Base-by-base conservation (phyloP, 2,888 invertebrate species). In the Tinea trinotella region DNA sequence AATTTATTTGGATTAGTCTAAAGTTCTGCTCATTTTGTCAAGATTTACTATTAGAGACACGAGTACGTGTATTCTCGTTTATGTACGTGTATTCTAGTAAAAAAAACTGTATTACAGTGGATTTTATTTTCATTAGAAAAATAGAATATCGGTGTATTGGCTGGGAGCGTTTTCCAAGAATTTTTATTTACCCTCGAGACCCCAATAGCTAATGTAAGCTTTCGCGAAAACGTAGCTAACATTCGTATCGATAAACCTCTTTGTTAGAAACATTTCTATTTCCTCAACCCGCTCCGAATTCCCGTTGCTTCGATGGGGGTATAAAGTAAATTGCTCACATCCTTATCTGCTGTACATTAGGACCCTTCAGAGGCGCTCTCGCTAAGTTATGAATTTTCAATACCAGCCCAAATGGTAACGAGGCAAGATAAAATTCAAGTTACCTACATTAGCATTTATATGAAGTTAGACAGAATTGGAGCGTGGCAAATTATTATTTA, bases 291-390 rank as follows among this genome's bases (percentile, higher is more conserved):
- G 20, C 36, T 17, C 19, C 40, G 34, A 54, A 53, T 55, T 54
- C 40, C 54, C 55, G 56, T 55, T 30, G 50, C 22, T 24, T 60
- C 54, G 54, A 52, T 54, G 55, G 60, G 61, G 61, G 65, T 64
- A 66, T 71, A 66, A 71, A 70, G 69, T 70, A 68, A 72, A 75
- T 74, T 74, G 74, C 68, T 65, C 68, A 66, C 71, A 68, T 67
- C 69, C 69, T 71, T 74, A 74, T 73, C 74, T 66, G 50, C 55
- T 54, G 40, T 35, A 54, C 53, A 53, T 56, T 55, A 56, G 56
- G 58, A 59, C 57, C 59, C 56, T 65, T 66, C 66, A 61, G 61
- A 6, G 50, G 50, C 62, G 64, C 61, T 64, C 50, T 24, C 13
- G 50, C 61, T 67, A 67, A 70, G 66, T 72, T 73, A 73, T 72